Conservation (phyloP, 2,797 vertebrate species). For the Phataginus tetradactyla region DNA sequence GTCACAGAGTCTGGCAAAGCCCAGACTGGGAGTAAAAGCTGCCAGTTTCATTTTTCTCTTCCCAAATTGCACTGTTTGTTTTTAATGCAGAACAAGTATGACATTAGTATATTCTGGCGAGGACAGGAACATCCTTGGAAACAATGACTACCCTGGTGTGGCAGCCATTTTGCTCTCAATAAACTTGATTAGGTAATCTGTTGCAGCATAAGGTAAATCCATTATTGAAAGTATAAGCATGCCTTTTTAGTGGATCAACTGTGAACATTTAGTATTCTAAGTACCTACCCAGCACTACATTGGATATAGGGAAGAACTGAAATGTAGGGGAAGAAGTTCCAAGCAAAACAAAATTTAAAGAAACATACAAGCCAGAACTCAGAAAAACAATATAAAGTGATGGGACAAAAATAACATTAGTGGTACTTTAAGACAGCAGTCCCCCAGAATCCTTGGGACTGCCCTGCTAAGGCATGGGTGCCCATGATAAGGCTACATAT, state of each 20-base stretch:
- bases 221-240: conserved; percentile 38
- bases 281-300: neutral
- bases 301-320: neutral
- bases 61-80: neutral
- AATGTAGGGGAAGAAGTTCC: neutral
- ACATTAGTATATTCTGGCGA: conserved; percentile 32
- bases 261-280: conserved; percentile 4
- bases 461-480: neutral
- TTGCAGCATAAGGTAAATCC: conserved; percentile 9
- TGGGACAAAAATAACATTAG: conserved; percentile 4
- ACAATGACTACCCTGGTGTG: conserved; percentile 19
- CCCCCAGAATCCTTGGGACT: neutral
- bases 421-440: neutral
- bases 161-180: conserved; percentile 54
- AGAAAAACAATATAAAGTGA: conserved; percentile 28
- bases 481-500: neutral
- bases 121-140: conserved; percentile 35
- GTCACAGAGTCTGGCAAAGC: conserved; percentile 41
- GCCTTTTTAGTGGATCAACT: neutral
- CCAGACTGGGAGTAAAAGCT: neutral
- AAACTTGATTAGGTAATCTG: conserved; percentile 42
- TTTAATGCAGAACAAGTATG: conserved; percentile 21
- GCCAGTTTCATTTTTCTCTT: conserved; percentile 45
- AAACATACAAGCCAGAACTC: conserved; percentile 19
- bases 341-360: conserved; percentile 38